Conservation (phyloP, 2,888 invertebrate species). For the Coelinius sp. region DNA sequence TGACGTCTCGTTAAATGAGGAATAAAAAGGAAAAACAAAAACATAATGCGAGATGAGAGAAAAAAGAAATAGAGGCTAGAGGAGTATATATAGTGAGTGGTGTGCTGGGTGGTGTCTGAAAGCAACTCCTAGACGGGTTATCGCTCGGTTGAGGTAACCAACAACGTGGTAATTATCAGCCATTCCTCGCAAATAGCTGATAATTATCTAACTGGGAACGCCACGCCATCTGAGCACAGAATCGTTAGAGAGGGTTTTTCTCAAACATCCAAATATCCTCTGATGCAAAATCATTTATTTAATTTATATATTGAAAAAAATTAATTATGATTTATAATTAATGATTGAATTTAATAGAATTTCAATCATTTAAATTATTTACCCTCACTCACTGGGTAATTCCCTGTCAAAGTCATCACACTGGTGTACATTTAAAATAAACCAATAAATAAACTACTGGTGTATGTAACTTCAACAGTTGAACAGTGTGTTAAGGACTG, state of each 20-base stretch:
- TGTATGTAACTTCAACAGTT: conserved; percentile 56
- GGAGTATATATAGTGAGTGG: conserved; percentile 25
- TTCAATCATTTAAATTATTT: conserved; percentile 17
- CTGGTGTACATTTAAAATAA: conserved; percentile 36
- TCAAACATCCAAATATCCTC: neutral
- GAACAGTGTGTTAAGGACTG: conserved; percentile 69
- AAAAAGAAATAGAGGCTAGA: conserved; percentile 4
- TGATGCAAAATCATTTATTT: conserved; percentile 20
- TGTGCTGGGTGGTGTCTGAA: conserved; percentile 53
- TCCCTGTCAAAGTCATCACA: conserved; percentile 36
- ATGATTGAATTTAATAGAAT: too few species aligned
- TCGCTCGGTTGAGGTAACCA: conserved; percentile 64
- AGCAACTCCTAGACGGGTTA: conserved; percentile 65
- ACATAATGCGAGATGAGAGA: conserved; percentile 49
- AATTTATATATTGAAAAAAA: neutral
- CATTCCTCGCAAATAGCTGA: conserved; percentile 71
- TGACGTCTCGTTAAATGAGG: conserved; percentile 24
- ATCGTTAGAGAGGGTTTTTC: conserved; percentile 47
- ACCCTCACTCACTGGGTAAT: neutral
- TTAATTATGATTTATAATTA: too few species aligned
- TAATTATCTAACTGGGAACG: conserved; percentile 70
- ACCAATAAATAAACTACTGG: conserved; percentile 33
- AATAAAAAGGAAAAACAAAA: conserved; percentile 48
- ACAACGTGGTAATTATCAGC: conserved; percentile 71
- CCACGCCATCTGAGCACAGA: conserved; percentile 65